Base-by-base conservation (phyloP, 2,113 vertebrate species). In the Microcebus ravelobensis region DNA sequence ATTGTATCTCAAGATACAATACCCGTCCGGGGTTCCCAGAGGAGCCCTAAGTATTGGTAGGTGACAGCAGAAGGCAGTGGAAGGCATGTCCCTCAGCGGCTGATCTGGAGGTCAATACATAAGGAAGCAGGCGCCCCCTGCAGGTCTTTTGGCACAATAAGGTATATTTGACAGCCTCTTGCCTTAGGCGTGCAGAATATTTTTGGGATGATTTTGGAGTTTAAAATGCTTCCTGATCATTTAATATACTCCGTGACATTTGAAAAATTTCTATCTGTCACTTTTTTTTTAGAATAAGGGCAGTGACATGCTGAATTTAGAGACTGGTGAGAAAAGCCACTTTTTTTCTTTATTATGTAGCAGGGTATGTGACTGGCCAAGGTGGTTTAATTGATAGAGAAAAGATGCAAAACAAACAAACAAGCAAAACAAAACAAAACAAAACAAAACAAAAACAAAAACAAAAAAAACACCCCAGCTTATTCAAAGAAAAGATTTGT, bases 41-140 rank as follows among this genome's bases (percentile, higher is more conserved):
- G 14, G 89, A 82, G 13, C 23, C 15, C 14, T 52, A 7, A 73
- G 12, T 48, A 6, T 5, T 82, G 65, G 5, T 3, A 74, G 50
- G 29, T 20, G 20, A 45, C 10, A 45, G 31, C 8, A 68, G 70
- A 88, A 85, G n/a, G 50, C 61, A 45, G 17, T 2, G 27, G 29
- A 76, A 61, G 39, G 9, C 21, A 3, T 74, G 93, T 87, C n/a
- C 23, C 13, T 20, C 70, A 36, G 39, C 6, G 65, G n/a, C 55
- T 20, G 39, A 9, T 6, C 36, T 83, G 55, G 21, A 90, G 45
- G 3, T 55, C 55, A 81, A 17, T 76, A 55, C 70, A 87, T 61
- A 90, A 67, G 92, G 80, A 76, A 20, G 20, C 42, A 61, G 90
- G 70, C 76, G 89, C 45, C 74, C 97, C 70, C 87, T 96, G 80